Evolutionary conservation across 2,888 invertebrate species (phyloP).

Genomic region (Oscheius sp.): DNA sequence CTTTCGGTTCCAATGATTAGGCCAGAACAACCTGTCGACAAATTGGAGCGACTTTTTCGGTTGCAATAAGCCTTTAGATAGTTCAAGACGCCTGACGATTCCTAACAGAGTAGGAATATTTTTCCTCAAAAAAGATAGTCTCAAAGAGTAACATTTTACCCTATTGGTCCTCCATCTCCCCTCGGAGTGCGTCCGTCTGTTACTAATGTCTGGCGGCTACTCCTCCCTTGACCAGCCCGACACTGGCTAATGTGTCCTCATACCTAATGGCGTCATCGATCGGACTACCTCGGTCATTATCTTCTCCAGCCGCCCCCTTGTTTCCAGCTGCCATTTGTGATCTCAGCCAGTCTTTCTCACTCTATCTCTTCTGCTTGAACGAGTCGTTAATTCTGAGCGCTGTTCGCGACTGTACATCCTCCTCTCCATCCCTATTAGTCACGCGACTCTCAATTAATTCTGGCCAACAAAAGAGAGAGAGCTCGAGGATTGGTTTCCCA

Average conservation of each 20-base stretch:
- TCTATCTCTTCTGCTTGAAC: too few relatives aligned
- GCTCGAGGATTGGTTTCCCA: too few relatives aligned
- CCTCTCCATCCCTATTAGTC: too few relatives aligned
- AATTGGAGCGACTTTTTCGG: too few relatives aligned
- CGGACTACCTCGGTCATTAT: constrained; percentile 25
- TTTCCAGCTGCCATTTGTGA: constrained; percentile 17
- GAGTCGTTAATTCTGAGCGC: constrained; percentile 1
- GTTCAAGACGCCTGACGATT: too few relatives aligned
- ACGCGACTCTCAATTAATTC: constrained; percentile 2
- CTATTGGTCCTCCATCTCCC: background rate
- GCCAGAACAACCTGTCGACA: too few relatives aligned
- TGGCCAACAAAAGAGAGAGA: background rate
- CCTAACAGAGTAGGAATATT: too few relatives aligned
- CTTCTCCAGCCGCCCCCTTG: constrained; percentile 4
- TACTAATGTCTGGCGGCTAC: constrained; percentile 20
- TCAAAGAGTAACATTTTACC: background rate
- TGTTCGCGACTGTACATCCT: constrained; percentile 7
- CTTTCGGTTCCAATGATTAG: too few relatives aligned
- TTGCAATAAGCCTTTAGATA: too few relatives aligned
- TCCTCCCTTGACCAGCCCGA: background rate
- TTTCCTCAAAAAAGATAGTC: too few relatives aligned
- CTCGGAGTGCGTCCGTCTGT: constrained; percentile 7
- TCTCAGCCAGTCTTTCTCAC: constrained; percentile 5
- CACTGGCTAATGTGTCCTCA: constrained; percentile 22
- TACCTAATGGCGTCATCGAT: constrained; percentile 29